These are phyloP conservation scores for Agrotis clavis DNA, from an alignment of 2,888 invertebrate species.

Conservation along the genomic window DNA sequence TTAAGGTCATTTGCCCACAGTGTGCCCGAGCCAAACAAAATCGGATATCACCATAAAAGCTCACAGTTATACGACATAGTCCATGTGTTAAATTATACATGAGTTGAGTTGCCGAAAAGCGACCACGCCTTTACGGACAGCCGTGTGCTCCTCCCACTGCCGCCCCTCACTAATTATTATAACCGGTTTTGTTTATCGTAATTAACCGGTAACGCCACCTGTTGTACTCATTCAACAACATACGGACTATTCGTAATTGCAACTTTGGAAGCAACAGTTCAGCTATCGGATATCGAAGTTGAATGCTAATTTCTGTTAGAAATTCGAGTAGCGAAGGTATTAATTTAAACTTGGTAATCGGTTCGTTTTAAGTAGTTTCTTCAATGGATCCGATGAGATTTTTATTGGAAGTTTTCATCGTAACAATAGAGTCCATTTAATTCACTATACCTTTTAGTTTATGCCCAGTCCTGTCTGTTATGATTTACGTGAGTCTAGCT, in stretches of 20 bases:
- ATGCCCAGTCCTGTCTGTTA: neutral
- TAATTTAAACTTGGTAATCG: conserved; percentile 49
- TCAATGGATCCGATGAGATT: conserved; percentile 27
- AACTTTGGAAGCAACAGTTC: conserved; percentile 63
- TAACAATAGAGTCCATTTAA: conserved; percentile 12
- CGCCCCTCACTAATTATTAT: conserved; percentile 90
- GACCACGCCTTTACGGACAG: conserved; percentile 76
- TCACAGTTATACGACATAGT: conserved; percentile 70
- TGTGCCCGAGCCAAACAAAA: conserved; percentile 54
- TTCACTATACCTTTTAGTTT: neutral
- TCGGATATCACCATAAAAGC: conserved; percentile 68
- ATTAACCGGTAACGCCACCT: conserved; percentile 88
- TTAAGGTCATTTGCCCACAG: conserved; percentile 37
- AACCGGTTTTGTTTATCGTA: conserved; percentile 88
- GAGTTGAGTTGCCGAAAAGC: conserved; percentile 78
- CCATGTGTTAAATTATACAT: conserved; percentile 78
- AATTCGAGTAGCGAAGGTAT: conserved; percentile 48
- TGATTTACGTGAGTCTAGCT: neutral
- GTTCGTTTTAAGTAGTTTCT: conserved; percentile 24
- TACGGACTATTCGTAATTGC: conserved; percentile 72
- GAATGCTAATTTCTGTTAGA: conserved; percentile 59
- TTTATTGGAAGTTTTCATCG: conserved; percentile 37
- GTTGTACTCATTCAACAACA: conserved; percentile 74
- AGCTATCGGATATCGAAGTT: conserved; percentile 63
- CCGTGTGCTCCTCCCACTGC: conserved; percentile 80